Conservation (phyloP, 2,888 invertebrate species). For the Acanthoscelides obtectus region DNA sequence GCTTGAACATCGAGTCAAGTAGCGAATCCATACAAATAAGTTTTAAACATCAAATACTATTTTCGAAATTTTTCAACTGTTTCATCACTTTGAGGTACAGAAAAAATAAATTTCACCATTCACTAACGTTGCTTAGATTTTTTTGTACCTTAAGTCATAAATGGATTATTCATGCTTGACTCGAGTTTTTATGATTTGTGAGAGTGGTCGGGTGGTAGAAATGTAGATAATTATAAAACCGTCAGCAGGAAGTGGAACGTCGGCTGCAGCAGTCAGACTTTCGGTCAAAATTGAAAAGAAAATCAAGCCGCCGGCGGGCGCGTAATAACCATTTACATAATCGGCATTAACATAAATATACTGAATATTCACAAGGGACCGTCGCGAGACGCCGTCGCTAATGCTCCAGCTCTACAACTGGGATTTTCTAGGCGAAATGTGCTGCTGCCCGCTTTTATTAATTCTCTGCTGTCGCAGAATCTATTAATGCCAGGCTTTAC, state of each 20-base stretch:
- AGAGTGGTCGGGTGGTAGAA: neutral
- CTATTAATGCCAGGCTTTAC: constrained; percentile 6
- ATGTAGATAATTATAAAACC: neutral
- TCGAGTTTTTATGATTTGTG: no score
- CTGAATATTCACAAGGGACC: constrained; percentile 28
- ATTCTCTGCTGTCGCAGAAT: constrained; percentile 16
- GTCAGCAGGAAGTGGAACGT: neutral
- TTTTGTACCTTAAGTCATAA: no score
- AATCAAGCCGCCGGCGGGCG: constrained; percentile 24
- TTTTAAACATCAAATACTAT: no score
- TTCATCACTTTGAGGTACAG: no score
- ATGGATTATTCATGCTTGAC: no score
- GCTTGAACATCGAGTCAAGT: no score
- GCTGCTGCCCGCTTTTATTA: constrained; percentile 16
- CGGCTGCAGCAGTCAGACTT: neutral
- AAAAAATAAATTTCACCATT: no score
- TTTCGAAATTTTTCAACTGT: no score
- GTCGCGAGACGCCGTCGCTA: constrained; percentile 15
- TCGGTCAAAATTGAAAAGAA: constrained; percentile 22
- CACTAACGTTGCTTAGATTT: no score
- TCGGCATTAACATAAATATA: constrained; percentile 28
- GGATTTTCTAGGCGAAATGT: constrained; percentile 13
- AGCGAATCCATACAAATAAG: no score
- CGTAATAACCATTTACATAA: constrained; percentile 28
- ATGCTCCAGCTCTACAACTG: constrained; percentile 15